A percentile compares a stretch with the other conserved stretches of the same genome.
These are phyloP conservation scores for Rhopalosiphum padi DNA, from an alignment of 1,140 invertebrate species.

Conservation along the genomic window DNA sequence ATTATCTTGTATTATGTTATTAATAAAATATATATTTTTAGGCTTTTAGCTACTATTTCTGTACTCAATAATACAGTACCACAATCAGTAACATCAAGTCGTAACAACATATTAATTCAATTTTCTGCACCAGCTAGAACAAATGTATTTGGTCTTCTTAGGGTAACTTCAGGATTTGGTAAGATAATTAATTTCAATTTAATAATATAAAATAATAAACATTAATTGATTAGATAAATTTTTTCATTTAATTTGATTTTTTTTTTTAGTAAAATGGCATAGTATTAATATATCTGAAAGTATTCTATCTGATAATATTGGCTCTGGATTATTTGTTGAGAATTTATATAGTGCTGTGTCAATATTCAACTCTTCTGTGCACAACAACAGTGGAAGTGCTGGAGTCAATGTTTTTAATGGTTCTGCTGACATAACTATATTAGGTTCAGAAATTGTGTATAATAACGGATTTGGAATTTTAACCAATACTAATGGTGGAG, in stretches of 20 bases:
- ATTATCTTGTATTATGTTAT: background rate
- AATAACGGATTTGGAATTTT: slow-evolving; percentile 93
- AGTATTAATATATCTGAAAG: slow-evolving; percentile 57
- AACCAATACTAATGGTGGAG: slow-evolving; percentile 90
- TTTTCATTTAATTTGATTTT: background rate
- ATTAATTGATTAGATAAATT: background rate
- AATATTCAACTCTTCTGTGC: slow-evolving; percentile 36
- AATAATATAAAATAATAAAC: background rate
- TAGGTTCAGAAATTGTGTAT: slow-evolving; percentile 84
- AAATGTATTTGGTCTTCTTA: slow-evolving; percentile 76
- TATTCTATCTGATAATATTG: slow-evolving; percentile 50
- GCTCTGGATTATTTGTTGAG: slow-evolving; percentile 51
- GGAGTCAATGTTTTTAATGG: slow-evolving; percentile 86
- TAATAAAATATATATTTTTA: slow-evolving; percentile 10
- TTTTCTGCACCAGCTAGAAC: slow-evolving; percentile 75
- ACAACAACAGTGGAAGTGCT: slow-evolving; percentile 77
- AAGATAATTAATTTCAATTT: slow-evolving; percentile 61
- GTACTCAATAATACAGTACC: slow-evolving; percentile 82
- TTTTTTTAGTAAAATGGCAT: slow-evolving; percentile 50
- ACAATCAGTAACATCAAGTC: slow-evolving; percentile 81
- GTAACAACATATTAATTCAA: slow-evolving; percentile 78
- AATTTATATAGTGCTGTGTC: slow-evolving; percentile 51
- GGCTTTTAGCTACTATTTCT: slow-evolving; percentile 71
- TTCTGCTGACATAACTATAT: slow-evolving; percentile 91
- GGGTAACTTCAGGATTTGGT: slow-evolving; percentile 76